phyloP scores from a whole-genome alignment of 2,888 invertebrate genomes.

The Pristionchus maxplancki region DNA sequence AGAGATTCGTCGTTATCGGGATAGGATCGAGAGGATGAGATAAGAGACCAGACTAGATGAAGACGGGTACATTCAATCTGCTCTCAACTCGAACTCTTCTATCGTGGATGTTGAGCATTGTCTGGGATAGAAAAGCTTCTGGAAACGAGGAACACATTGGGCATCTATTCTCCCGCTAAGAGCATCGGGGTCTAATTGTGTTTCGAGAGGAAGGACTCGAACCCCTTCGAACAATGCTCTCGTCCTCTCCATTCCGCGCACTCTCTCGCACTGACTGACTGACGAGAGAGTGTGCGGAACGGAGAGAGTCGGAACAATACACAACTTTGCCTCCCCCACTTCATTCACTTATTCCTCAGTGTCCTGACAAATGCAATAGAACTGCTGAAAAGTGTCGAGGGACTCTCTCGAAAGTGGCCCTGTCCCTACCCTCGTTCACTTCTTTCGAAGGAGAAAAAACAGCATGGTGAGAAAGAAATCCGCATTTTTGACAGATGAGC shows the following conservation, averaged over 20 bases:
- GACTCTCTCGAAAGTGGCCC: not conserved
- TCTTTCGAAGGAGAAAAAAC: not conserved
- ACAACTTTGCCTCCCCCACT: not conserved
- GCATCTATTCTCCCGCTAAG: not conserved
- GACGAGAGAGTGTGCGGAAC: not conserved
- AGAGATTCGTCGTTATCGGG: not conserved
- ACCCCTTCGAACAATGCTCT: not conserved
- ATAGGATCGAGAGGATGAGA: not conserved
- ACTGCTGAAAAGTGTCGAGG: not conserved
- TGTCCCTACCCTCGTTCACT: not conserved
- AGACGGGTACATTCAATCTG: not conserved
- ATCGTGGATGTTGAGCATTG: not conserved
- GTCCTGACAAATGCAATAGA: slow-evolving; percentile 19
- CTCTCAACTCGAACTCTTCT: not conserved
- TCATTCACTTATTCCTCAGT: slow-evolving; percentile 24
- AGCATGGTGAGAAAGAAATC: not conserved
- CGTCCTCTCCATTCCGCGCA: not conserved
- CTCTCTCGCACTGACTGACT: not conserved
- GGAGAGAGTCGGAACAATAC: not conserved
- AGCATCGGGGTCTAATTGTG: slow-evolving; percentile 25
- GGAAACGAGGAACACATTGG: not conserved
- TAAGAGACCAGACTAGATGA: not conserved
- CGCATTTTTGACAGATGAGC: not conserved
- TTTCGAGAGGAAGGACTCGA: slow-evolving; percentile 28
- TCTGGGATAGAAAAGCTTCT: not conserved